Conservation (phyloP, 1,140 invertebrate species). For the Listronotus bonariensis region DNA sequence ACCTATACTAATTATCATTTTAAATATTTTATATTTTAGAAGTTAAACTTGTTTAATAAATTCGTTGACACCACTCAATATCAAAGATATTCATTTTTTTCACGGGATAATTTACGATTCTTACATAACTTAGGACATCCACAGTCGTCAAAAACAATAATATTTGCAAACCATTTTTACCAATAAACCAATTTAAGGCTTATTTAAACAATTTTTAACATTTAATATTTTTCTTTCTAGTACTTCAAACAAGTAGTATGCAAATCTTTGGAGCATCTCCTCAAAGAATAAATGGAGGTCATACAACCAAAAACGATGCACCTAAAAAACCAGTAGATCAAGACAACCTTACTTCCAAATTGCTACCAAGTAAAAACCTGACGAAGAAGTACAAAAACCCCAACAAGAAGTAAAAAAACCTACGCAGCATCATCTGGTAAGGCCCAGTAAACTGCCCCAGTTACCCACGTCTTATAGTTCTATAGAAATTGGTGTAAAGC, state of each 20-base stretch:
- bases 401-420: constrained; percentile 12
- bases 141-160: too few relatives aligned
- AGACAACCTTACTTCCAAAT: constrained; percentile 17
- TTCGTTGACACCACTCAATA: too few relatives aligned
- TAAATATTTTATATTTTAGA: too few relatives aligned
- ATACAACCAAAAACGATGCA: constrained; percentile 11
- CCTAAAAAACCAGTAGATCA: constrained; percentile 3
- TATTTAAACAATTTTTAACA: neutral
- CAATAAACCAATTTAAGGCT: neutral
- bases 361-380: constrained; percentile 10
- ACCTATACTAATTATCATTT: too few relatives aligned
- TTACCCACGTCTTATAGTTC: constrained; percentile 30
- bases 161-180: too few relatives aligned
- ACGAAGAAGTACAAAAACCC: constrained; percentile 5
- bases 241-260: constrained; percentile 47
- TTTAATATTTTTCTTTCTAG: constrained; percentile 12
- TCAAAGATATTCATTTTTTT: too few relatives aligned
- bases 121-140: too few relatives aligned
- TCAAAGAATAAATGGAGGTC: constrained; percentile 30
- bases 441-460: constrained; percentile 30
- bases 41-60: too few relatives aligned
- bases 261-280: constrained; percentile 53
- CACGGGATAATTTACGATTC: too few relatives aligned
- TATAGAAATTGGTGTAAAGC: constrained; percentile 26
- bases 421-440: constrained; percentile 49